Evolutionary conservation across 2,113 vertebrate genomes (phyloP).

Genomic region (Cardinalis cardinalis): DNA sequence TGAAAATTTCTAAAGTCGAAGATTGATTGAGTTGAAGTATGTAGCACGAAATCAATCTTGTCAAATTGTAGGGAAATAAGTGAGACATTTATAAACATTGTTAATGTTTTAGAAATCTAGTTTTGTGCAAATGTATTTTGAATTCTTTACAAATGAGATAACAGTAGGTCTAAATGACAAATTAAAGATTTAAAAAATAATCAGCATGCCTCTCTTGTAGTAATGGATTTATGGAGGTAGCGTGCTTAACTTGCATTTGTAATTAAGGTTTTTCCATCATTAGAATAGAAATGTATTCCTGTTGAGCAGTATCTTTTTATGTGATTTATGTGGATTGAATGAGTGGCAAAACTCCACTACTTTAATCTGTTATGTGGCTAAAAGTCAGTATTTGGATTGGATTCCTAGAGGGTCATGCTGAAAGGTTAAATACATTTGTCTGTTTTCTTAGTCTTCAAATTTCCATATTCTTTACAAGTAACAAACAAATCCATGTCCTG

Average conservation of each 20-base stretch:
- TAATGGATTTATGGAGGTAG: constrained; percentile 66
- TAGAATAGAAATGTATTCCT: constrained; percentile 66
- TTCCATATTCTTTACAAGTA: constrained; percentile 51
- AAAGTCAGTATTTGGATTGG: constrained; percentile 61
- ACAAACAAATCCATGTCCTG: constrained; percentile 39
- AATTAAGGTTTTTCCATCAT: constrained; percentile 69
- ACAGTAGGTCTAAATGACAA: constrained; percentile 72
- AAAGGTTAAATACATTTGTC: constrained; percentile 62
- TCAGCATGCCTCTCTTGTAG: constrained; percentile 65
- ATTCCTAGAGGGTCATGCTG: constrained; percentile 35
- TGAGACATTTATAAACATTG: constrained; percentile 67
- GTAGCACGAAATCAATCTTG: constrained; percentile 56
- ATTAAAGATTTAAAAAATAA: constrained; percentile 75
- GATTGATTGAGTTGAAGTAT: constrained; percentile 60
- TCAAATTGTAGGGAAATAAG: constrained; percentile 63
- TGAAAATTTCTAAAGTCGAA: constrained; percentile 45
- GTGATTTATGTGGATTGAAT: constrained; percentile 62
- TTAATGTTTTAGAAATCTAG: constrained; percentile 66
- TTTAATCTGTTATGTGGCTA: constrained; percentile 49
- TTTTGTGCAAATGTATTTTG: constrained; percentile 67
- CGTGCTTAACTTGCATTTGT: constrained; percentile 69
- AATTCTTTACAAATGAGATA: constrained; percentile 71
- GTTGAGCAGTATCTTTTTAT: constrained; percentile 66
- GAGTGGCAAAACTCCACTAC: constrained; percentile 53
- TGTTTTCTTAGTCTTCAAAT: constrained; percentile 49